Evolutionary conservation across 2,888 invertebrate species (phyloP), one percentile per base, ranked within the genome.

Genomic region (Microchrysa polita): DNA sequence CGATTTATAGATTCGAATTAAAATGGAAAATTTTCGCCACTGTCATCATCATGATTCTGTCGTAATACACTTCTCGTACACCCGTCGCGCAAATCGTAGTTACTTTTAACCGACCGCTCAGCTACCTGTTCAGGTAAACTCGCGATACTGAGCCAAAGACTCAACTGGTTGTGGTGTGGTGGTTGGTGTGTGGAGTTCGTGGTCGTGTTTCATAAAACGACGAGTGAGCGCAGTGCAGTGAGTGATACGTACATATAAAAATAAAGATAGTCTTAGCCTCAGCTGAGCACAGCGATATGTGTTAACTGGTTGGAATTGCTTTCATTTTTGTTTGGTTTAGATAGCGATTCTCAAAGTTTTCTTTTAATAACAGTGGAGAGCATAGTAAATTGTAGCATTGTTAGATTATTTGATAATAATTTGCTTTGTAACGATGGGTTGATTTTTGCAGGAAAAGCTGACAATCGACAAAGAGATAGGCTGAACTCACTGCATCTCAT

Each of bases 101-200:
- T 34, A n/a, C n/a, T n/a, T n/a, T n/a, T n/a, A 7, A 34, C 27
- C 55, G 20, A 55, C 12, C 48, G 48, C 48, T 48, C 12, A 48
- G 20, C 61, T 65, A 65, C 65, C 65, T 65, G 65, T 42, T 48
- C 65, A 65, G 65, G 65, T 65, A 65, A 65, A 48, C 16, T 48
- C 22, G 65, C 65, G n/a, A 65, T 44, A 65, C 65, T 65, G 65
- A 65, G 48, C 23, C 20, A 10, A 16, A 14, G 44, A 23, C 44
- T 18, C 9, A 48, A 44, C 48, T 65, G 48, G n/a, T n/a, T n/a
- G n/a, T n/a, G n/a, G n/a, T n/a, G n/a, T n/a, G n/a, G n/a, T n/a
- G n/a, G n/a, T n/a, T n/a, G n/a, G n/a, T n/a, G n/a, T n/a, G n/a
- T n/a, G n/a, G n/a, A n/a, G n/a, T n/a, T n/a, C 14, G 16, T 48